These are phyloP conservation scores for Agapostemon virescens DNA, from an alignment of 2,888 invertebrate species.

Conservation along the genomic window DNA sequence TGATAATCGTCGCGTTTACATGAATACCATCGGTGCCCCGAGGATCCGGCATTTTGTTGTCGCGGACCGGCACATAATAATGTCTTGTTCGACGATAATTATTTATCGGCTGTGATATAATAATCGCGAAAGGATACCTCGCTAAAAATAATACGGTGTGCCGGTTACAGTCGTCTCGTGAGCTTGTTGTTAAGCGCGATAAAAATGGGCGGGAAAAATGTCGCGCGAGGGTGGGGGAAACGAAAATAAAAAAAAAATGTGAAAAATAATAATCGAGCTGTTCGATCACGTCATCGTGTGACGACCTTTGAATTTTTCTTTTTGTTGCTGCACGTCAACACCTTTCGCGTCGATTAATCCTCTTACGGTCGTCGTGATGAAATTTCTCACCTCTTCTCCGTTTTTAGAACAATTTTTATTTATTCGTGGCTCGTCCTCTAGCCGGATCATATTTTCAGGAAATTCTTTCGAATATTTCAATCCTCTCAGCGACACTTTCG, in stretches of 20 bases:
- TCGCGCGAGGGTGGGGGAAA: neutral
- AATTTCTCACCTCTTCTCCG: neutral
- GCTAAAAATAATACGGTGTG: constrained; percentile 31
- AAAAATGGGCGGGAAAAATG: constrained; percentile 34
- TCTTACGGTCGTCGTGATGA: neutral
- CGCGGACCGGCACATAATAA: constrained; percentile 19
- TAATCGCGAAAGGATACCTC: constrained; percentile 30
- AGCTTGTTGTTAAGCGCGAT: constrained; percentile 34
- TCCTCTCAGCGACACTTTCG: too few relatives aligned
- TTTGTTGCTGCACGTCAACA: neutral
- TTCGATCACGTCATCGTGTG: constrained; percentile 14
- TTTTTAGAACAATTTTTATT: neutral
- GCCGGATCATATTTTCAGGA: neutral
- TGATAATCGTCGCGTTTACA: neutral
- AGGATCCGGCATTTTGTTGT: constrained; percentile 15
- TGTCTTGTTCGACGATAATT: constrained; percentile 40
- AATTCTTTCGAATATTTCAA: neutral
- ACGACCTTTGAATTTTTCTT: constrained; percentile 13
- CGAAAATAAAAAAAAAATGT: neutral
- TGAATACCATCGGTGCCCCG: neutral
- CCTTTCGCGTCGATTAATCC: neutral
- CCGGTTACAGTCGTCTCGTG: constrained; percentile 12
- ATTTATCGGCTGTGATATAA: constrained; percentile 51
- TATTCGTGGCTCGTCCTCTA: neutral
- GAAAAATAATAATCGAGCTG: too few relatives aligned